Evolutionary conservation across 1,140 invertebrate genomes (phyloP).

Genomic region (Achroia grisella): DNA sequence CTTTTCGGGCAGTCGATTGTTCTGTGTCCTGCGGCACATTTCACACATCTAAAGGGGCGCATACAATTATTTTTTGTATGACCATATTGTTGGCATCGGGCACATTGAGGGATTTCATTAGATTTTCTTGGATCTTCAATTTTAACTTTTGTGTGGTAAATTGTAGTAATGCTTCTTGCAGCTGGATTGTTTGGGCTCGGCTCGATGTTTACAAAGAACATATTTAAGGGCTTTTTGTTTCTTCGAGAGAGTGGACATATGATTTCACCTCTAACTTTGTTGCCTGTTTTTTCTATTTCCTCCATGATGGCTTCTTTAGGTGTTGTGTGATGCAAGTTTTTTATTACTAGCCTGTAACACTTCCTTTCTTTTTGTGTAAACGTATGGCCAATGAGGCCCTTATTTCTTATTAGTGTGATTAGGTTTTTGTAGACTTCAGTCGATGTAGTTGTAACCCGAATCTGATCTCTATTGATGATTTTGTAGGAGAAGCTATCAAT

Average conservation of each 20-base stretch:
- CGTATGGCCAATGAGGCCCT: no score
- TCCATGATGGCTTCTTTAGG: constrained; percentile 4
- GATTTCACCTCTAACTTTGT: no score
- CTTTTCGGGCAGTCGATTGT: constrained; percentile 8
- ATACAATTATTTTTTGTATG: constrained; percentile 12
- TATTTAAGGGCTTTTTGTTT: constrained; percentile 34
- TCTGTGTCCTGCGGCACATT: constrained; percentile 7
- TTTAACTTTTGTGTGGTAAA: constrained; percentile 19
- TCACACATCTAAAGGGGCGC: constrained; percentile 9
- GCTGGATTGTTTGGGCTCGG: constrained; percentile 37
- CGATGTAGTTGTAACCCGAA: not conserved
- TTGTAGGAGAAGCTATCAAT: constrained; percentile 6
- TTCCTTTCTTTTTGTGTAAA: constrained; percentile 5
- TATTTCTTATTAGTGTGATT: constrained; percentile 1
- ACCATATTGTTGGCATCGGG: constrained; percentile 44
- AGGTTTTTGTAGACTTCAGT: constrained; percentile 2
- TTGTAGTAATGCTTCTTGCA: constrained; percentile 18
- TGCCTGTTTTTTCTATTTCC: constrained; percentile 6
- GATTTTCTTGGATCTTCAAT: constrained; percentile 24
- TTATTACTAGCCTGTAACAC: constrained; percentile 1
- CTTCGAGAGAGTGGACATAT: not conserved
- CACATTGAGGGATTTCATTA: constrained; percentile 35
- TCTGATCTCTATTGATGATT: constrained; percentile 5
- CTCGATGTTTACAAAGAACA: no score
- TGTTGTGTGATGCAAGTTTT: constrained; percentile 1